These are phyloP conservation scores for Arremon brunneinucha DNA, from an alignment of 2,797 vertebrate genomes.

Conservation along the genomic window DNA sequence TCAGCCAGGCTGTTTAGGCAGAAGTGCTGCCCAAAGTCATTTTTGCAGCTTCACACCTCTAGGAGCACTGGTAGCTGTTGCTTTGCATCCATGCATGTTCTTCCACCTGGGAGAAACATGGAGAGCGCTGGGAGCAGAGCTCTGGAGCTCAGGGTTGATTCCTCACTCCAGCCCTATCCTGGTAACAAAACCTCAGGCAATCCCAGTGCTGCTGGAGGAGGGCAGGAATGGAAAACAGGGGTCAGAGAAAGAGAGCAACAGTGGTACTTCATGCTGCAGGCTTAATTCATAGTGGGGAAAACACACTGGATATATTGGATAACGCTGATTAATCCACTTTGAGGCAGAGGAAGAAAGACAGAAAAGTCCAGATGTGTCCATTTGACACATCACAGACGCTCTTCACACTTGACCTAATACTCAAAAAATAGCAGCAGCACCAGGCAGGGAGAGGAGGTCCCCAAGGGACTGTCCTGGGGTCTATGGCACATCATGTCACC, in stretches of 20 bases:
- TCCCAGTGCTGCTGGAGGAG: background rate
- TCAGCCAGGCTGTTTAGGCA: background rate
- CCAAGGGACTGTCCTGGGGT: background rate
- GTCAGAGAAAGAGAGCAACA: background rate
- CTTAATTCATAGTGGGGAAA: background rate
- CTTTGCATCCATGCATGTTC: background rate
- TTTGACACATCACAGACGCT: background rate
- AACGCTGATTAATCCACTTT: background rate
- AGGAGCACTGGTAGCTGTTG: background rate
- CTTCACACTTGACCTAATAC: background rate
- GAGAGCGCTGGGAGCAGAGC: background rate
- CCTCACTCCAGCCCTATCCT: background rate
- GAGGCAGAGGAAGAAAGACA: background rate
- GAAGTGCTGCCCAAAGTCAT: background rate
- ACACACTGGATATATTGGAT: background rate
- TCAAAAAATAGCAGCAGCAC: background rate
- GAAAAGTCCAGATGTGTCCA: background rate
- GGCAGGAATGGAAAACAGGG: background rate
- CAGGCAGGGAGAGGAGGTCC: background rate
- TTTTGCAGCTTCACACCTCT: background rate
- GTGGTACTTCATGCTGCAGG: background rate
- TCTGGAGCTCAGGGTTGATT: background rate
- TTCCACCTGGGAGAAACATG: rapidly evolving
- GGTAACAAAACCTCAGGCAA: background rate
- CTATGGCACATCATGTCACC: background rate